Evolutionary conservation across 1,140 invertebrate species (phyloP).

Genomic region (Drosophila sp.): DNA sequence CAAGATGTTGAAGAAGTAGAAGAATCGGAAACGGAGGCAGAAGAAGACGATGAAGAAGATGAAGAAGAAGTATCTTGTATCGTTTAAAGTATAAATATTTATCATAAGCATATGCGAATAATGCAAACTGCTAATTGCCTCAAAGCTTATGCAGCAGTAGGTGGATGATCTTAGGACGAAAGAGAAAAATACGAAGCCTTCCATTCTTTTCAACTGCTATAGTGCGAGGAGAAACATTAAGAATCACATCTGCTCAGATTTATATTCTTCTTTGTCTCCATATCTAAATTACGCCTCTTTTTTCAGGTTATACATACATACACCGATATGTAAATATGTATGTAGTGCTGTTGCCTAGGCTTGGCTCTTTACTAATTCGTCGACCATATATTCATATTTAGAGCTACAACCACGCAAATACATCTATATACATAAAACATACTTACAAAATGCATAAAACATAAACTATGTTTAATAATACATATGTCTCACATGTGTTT

Average conservation of each 20-base stretch:
- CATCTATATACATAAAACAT: background rate
- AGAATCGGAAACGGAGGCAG: constrained; percentile 23
- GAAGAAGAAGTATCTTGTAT: constrained; percentile 21
- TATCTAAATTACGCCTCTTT: background rate
- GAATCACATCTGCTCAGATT: background rate
- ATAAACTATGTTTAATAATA: background rate
- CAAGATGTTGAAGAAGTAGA: background rate
- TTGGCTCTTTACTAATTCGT: constrained; percentile 11
- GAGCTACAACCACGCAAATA: background rate
- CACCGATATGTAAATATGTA: background rate
- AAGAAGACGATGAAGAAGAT: constrained; percentile 14
- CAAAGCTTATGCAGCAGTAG: constrained; percentile 4
- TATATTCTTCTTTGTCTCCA: background rate
- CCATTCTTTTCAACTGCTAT: background rate
- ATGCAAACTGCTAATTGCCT: constrained; percentile 5
- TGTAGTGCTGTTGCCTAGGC: background rate
- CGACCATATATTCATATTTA: background rate
- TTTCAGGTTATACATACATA: background rate
- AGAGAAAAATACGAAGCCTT: background rate
- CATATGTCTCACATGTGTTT: background rate
- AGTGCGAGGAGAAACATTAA: background rate
- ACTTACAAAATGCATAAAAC: background rate
- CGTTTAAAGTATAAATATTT: constrained; percentile 7
- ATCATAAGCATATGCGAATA: constrained; percentile 1
- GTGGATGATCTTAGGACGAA: background rate